A percentile compares a stretch with the other conserved stretches of the same genome.
phyloP scores from a whole-genome alignment of 2,113 vertebrate genomes.

The Pelecanus crispus region DNA sequence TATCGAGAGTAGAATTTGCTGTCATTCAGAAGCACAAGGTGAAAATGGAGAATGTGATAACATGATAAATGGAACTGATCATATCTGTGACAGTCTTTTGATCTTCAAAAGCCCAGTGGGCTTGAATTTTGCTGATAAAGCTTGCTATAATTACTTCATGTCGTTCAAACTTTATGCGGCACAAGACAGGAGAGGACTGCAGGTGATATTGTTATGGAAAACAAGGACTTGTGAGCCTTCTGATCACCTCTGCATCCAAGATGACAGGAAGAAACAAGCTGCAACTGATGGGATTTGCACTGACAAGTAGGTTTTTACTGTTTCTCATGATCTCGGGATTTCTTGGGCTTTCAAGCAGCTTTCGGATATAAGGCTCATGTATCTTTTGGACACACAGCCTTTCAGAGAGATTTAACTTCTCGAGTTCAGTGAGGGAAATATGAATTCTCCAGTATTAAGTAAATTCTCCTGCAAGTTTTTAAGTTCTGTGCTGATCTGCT shows the following conservation, averaged over 20 bases:
- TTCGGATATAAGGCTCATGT: neutral
- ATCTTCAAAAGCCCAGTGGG: slow-evolving; percentile 36
- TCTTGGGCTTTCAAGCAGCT: neutral
- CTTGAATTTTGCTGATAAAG: slow-evolving; percentile 37
- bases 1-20: neutral
- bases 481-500: neutral
- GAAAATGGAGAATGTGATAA: slow-evolving; percentile 20
- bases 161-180: neutral
- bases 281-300: neutral
- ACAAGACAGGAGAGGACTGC: neutral
- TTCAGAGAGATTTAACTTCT: neutral
- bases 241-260: neutral
- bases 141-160: slow-evolving; percentile 8
- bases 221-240: neutral
- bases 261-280: slow-evolving; percentile 7
- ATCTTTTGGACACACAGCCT: neutral
- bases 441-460: neutral
- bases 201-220: neutral
- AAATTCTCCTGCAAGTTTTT: neutral
- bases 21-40: slow-evolving; percentile 11
- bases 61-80: slow-evolving; percentile 41
- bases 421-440: neutral
- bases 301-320: neutral
- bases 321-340: neutral
- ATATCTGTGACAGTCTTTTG: slow-evolving; percentile 20